Percentiles rank a stretch among this genome's conserved stretches.
Conservation (phyloP, 2,113 vertebrate genomes). For the Bubo bubo region DNA sequence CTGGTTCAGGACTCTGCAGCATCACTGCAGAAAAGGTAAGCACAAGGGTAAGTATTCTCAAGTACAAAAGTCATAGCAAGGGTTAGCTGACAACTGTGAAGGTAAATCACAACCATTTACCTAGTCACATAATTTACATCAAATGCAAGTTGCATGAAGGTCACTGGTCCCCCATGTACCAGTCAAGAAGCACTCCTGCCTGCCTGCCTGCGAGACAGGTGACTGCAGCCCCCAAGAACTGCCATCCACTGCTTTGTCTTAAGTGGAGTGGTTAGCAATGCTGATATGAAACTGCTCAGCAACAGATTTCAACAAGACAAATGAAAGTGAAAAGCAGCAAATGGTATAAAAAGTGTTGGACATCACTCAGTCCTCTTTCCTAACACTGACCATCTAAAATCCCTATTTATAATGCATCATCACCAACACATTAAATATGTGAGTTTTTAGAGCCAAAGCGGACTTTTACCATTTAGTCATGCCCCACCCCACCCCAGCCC, state of each 20-base stretch:
- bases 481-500: accelerated
- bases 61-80: neutral
- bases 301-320: neutral
- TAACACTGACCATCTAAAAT: neutral
- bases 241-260: neutral
- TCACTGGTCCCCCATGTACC: accelerated
- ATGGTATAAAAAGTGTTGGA: neutral
- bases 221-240: neutral
- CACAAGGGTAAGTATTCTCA: neutral
- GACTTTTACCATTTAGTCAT: neutral
- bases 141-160: neutral
- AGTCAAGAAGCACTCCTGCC: neutral
- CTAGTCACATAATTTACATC: neutral
- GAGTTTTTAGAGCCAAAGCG: neutral
- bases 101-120: neutral
- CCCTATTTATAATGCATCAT: neutral
- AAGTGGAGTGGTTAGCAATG: neutral
- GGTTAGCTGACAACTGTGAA: neutral
- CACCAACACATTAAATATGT: neutral
- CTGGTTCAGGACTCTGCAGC: neutral
- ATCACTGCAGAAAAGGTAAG: neutral
- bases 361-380: neutral
- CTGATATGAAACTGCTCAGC: neutral
- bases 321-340: neutral
- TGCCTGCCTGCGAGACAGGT: neutral